Evolutionary conservation across 2,113 vertebrate genomes (phyloP).

Genomic region (Nipponia nippon): DNA sequence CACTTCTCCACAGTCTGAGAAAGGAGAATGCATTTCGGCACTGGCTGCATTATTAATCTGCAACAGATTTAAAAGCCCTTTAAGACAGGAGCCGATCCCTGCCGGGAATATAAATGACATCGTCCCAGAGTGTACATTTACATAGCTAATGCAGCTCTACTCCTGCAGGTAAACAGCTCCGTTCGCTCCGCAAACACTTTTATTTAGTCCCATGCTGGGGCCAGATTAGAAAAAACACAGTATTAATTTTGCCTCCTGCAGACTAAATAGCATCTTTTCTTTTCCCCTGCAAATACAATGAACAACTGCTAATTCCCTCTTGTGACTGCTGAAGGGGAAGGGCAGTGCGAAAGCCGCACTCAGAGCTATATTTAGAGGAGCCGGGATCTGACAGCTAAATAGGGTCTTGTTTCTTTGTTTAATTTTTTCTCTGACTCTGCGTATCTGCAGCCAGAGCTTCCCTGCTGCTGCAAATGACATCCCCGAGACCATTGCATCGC

Average conservation of each 20-base stretch:
- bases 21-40: background rate
- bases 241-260: constrained; percentile 60
- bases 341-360: background rate
- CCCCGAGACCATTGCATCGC: accelerated
- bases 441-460: background rate
- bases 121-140: constrained; percentile 12
- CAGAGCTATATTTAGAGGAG: background rate
- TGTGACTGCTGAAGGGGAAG: background rate
- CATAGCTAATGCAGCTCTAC: constrained; percentile 23
- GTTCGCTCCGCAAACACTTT: constrained; percentile 42
- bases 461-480: background rate
- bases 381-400: background rate
- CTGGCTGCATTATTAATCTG: constrained; percentile 52
- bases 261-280: constrained; percentile 30
- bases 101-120: constrained; percentile 57
- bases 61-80: constrained; percentile 64
- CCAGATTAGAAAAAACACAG: constrained; percentile 53
- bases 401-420: background rate
- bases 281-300: background rate
- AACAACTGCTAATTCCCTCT: background rate
- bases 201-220: constrained; percentile 63
- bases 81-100: constrained; percentile 32
- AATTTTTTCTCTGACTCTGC: background rate
- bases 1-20: background rate
- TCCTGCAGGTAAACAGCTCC: constrained; percentile 37